Conservation (phyloP, 2,888 invertebrate species). For the Desoria tigrina region DNA sequence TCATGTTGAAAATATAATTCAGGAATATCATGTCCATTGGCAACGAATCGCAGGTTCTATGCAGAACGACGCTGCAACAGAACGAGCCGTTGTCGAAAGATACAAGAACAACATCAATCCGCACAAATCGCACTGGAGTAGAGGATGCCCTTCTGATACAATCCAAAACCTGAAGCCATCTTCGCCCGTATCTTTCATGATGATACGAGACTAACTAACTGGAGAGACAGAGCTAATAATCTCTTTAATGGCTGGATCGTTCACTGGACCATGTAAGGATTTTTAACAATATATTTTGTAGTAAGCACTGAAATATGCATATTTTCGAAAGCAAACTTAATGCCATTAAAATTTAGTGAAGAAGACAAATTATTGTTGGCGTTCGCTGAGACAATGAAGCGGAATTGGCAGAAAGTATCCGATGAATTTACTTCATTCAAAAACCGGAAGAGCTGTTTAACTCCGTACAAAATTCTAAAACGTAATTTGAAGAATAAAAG, state of each 20-base stretch:
- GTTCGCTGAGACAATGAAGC: slow-evolving; percentile 37
- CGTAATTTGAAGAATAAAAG: slow-evolving; percentile 29
- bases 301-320: neutral
- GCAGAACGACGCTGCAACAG: slow-evolving; percentile 36
- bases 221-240: slow-evolving; percentile 50
- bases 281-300: neutral
- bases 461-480: slow-evolving; percentile 45
- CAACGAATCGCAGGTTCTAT: slow-evolving; percentile 32
- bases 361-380: slow-evolving; percentile 45
- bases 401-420: slow-evolving; percentile 49
- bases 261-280: slow-evolving; percentile 51
- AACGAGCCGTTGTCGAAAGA: slow-evolving; percentile 43
- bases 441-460: slow-evolving; percentile 50
- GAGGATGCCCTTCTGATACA: slow-evolving; percentile 48
- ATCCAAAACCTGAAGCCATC: slow-evolving; percentile 46
- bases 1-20: slow-evolving; percentile 17
- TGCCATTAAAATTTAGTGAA: too few species aligned
- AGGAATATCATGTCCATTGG: slow-evolving; percentile 43
- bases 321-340: too few species aligned
- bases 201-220: slow-evolving; percentile 50
- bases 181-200: slow-evolving; percentile 48
- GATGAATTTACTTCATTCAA: slow-evolving; percentile 49
- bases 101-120: slow-evolving; percentile 49
- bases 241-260: slow-evolving; percentile 50
- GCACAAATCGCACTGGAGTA: slow-evolving; percentile 41